Evolutionary conservation across 2,113 vertebrate genomes (phyloP).

Genomic region (Tychaedon coryphoeus): DNA sequence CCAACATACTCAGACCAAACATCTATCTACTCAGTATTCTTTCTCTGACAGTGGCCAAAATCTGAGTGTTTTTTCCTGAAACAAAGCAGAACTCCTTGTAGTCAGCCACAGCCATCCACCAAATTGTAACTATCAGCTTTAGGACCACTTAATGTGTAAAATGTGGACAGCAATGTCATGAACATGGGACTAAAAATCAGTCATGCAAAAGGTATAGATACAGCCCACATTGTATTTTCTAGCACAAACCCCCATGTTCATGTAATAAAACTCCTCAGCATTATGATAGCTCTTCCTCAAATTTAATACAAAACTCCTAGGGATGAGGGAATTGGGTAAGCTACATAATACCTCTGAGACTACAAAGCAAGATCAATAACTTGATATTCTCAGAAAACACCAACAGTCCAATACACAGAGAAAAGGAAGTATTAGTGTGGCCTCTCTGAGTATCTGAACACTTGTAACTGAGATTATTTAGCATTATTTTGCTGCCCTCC

Average conservation of each 20-base stretch:
- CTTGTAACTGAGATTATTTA: background rate
- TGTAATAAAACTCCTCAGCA: background rate
- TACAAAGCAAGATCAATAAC: background rate
- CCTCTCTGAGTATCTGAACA: background rate
- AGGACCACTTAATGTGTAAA: background rate
- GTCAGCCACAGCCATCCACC: background rate
- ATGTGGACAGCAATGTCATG: background rate
- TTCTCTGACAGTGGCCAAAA: background rate
- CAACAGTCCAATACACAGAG: background rate
- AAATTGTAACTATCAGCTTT: background rate
- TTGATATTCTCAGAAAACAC: background rate
- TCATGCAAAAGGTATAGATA: background rate
- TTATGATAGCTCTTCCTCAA: background rate
- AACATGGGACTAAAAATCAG: background rate
- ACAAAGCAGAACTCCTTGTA: background rate
- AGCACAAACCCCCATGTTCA: background rate
- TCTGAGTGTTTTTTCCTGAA: background rate
- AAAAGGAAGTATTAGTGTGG: background rate
- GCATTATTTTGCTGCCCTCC: background rate
- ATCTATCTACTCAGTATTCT: background rate
- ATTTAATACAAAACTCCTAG: background rate
- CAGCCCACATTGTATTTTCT: background rate
- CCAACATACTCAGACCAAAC: background rate
- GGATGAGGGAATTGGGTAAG: background rate
- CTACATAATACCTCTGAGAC: background rate